Conservation (phyloP, 2,888 invertebrate species). For the Zaprionus bogoriensis region DNA sequence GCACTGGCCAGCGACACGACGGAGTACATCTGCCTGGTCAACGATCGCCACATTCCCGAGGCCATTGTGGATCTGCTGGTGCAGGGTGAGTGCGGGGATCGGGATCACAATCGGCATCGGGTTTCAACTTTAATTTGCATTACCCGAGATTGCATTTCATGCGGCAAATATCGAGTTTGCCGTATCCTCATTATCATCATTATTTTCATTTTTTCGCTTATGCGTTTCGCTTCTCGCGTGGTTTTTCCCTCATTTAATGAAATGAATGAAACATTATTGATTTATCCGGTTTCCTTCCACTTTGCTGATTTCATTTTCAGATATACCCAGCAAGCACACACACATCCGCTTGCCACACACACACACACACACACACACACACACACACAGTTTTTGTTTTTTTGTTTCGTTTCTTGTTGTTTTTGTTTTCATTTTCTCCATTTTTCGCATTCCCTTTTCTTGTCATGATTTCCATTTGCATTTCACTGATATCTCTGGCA, state of each 20-base stretch:
- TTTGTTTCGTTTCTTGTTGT: constrained; percentile 14
- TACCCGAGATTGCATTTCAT: too few species aligned
- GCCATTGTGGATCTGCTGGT: constrained; percentile 87
- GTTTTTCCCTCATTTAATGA: constrained; percentile 42
- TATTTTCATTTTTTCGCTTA: neutral
- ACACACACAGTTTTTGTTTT: constrained; percentile 1
- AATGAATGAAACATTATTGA: constrained; percentile 64
- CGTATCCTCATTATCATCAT: constrained; percentile 20
- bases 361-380: neutral
- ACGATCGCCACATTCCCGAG: constrained; percentile 87
- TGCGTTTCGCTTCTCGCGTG: constrained; percentile 13
- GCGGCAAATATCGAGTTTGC: neutral
- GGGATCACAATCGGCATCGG: too few species aligned
- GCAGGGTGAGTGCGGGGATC: constrained; percentile 85
- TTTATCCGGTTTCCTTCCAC: constrained; percentile 66
- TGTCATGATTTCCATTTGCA: constrained; percentile 71
- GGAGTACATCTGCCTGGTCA: constrained; percentile 88
- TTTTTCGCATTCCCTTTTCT: constrained; percentile 36
- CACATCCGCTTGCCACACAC: constrained; percentile 29
- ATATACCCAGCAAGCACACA: constrained; percentile 31
- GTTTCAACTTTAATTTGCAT: too few species aligned
- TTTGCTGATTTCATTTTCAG: constrained; percentile 52
- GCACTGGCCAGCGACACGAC: constrained; percentile 86
- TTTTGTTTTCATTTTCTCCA: constrained; percentile 9
- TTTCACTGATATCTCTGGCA: constrained; percentile 59